Evolutionary conservation across 2,888 invertebrate genomes (phyloP).

Genomic region (Hirudinaria manillensis): DNA sequence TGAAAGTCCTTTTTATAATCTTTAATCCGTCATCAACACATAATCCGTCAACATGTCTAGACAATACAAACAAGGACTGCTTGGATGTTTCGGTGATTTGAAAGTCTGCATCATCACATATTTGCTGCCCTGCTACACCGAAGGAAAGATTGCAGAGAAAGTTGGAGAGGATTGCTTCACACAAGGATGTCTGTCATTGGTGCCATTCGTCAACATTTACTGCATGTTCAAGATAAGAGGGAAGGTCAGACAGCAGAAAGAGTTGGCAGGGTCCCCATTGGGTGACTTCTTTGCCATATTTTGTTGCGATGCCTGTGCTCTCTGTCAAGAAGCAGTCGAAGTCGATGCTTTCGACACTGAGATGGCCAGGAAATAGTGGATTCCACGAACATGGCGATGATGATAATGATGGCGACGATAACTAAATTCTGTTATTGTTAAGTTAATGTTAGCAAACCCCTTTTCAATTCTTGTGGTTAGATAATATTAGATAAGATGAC

Average conservation of each 20-base stretch:
- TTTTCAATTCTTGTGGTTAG: too few relatives aligned
- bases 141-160: slow-evolving; percentile 50
- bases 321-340: slow-evolving; percentile 44
- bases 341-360: slow-evolving; percentile 29
- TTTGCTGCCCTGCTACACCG: slow-evolving; percentile 49
- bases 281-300: slow-evolving; percentile 44
- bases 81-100: slow-evolving; percentile 50
- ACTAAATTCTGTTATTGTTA: too few relatives aligned
- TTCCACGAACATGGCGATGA: background rate
- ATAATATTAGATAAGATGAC: too few relatives aligned
- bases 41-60: too few relatives aligned
- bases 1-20: too few relatives aligned
- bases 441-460: too few relatives aligned
- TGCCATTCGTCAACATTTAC: slow-evolving; percentile 12
- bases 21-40: too few relatives aligned
- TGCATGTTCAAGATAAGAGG: background rate
- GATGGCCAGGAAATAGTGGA: background rate
- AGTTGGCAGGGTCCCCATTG: slow-evolving; percentile 44
- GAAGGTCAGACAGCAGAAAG: slow-evolving; percentile 44
- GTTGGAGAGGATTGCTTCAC: slow-evolving; percentile 49
- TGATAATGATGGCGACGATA: too few relatives aligned
- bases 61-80: slow-evolving; percentile 43
- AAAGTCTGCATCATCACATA: slow-evolving; percentile 48
- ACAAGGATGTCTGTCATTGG: slow-evolving; percentile 39
- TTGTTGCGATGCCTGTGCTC: slow-evolving; percentile 45